Conservation (phyloP, 2,113 vertebrate species). For the Scomber scombrus region DNA sequence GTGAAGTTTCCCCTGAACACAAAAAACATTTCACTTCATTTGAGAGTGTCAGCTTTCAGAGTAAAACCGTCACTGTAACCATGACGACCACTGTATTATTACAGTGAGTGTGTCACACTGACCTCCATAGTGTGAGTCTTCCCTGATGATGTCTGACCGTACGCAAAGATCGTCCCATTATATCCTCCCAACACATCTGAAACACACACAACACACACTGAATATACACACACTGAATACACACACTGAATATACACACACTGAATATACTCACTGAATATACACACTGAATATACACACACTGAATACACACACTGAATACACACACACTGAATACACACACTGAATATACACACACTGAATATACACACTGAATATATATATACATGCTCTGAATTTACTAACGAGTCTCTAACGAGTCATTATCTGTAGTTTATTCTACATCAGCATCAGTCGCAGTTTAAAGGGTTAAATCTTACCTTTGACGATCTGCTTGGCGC, state of each 20-base stretch:
- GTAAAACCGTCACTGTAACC: too few species aligned
- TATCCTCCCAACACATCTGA: conserved; percentile 93
- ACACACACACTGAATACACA: too few species aligned
- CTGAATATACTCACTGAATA: not conserved
- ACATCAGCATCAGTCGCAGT: too few species aligned
- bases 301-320: too few species aligned
- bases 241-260: not conserved
- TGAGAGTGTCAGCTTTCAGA: too few species aligned
- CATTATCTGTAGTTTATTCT: too few species aligned
- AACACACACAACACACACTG: not conserved
- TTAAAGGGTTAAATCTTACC: conserved; percentile 82
- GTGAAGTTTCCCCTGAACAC: conserved; percentile 91
- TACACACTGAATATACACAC: not conserved
- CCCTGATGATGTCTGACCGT: conserved; percentile 96
- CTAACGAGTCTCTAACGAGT: too few species aligned
- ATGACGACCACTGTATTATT: too few species aligned
- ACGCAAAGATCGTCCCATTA: conserved; percentile 97
- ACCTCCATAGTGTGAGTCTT: conserved; percentile 99
- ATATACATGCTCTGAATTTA: too few species aligned
- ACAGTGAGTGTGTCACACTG: conserved; percentile 6
- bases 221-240: not conserved
- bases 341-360: too few species aligned
- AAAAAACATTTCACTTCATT: too few species aligned
- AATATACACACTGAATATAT: too few species aligned
- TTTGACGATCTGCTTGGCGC: conserved; percentile 97